Percentiles rank a stretch among this genome's conserved stretches.
phyloP scores from a whole-genome alignment of 2,888 invertebrate species.

The Brachylomia viminalis region DNA sequence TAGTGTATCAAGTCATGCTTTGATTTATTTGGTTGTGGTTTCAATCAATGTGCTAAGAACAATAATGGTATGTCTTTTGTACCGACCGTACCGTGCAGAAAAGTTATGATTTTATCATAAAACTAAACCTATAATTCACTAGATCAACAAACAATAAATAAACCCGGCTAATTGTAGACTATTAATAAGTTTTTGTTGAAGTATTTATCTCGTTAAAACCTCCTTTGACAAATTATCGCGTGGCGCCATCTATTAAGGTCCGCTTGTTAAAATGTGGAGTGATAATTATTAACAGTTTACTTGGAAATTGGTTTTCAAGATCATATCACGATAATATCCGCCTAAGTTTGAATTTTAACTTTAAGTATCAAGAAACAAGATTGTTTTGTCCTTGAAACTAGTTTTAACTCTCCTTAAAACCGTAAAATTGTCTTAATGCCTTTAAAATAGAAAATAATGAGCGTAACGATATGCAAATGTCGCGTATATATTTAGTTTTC shows the following conservation, averaged over 20 bases:
- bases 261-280: conserved; percentile 45
- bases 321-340: conserved; percentile 28
- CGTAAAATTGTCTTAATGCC: neutral
- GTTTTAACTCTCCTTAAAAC: neutral
- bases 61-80: neutral
- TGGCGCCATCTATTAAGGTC: conserved; percentile 53
- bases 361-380: rapidly evolving
- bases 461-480: neutral
- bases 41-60: neutral
- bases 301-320: conserved; percentile 39
- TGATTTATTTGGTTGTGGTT: neutral
- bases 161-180: conserved; percentile 24
- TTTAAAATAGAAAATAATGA: conserved; percentile 13
- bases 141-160: conserved; percentile 13
- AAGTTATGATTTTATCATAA: neutral
- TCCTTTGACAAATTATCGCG: conserved; percentile 53
- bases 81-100: neutral
- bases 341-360: conserved; percentile 9
- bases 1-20: neutral
- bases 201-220: conserved; percentile 33
- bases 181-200: conserved; percentile 12
- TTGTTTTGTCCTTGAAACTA: neutral
- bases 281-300: conserved; percentile 37
- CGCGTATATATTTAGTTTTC: conserved; percentile 2
- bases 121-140: neutral